Conservation (phyloP, 1,140 invertebrate genomes). For the Tribolium madens region DNA sequence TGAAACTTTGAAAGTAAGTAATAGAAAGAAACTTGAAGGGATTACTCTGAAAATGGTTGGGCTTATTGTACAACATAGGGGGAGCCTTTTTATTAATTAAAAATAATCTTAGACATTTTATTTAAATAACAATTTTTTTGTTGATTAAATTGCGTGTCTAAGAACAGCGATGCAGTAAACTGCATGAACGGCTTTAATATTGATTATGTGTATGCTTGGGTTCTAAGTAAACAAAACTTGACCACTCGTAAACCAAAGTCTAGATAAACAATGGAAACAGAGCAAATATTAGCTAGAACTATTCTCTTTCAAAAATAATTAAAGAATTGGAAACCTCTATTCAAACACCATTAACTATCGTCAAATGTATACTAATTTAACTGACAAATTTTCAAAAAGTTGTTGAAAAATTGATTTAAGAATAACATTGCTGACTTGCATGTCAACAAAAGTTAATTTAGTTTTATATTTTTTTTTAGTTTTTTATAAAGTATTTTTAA, state of each 20-base stretch:
- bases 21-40: constrained; percentile 16
- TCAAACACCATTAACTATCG: too few species aligned
- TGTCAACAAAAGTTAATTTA: too few species aligned
- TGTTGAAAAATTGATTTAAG: too few species aligned
- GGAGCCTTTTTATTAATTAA: not conserved
- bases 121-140: not conserved
- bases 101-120: not conserved
- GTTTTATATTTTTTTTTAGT: too few species aligned
- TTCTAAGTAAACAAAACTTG: not conserved
- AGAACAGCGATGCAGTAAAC: not conserved
- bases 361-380: too few species aligned
- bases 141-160: not conserved
- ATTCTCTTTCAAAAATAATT: not conserved
- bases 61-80: not conserved
- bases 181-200: not conserved
- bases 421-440: too few species aligned
- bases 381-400: too few species aligned
- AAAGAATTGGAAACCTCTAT: not conserved
- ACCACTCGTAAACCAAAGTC: not conserved
- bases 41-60: not conserved
- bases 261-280: not conserved
- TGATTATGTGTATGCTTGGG: not conserved
- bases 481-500: too few species aligned
- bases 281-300: not conserved
- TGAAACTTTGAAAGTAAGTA: constrained; percentile 18